Evolutionary conservation across 2,113 vertebrate genomes (phyloP).

Genomic region (Axis porcinus): DNA sequence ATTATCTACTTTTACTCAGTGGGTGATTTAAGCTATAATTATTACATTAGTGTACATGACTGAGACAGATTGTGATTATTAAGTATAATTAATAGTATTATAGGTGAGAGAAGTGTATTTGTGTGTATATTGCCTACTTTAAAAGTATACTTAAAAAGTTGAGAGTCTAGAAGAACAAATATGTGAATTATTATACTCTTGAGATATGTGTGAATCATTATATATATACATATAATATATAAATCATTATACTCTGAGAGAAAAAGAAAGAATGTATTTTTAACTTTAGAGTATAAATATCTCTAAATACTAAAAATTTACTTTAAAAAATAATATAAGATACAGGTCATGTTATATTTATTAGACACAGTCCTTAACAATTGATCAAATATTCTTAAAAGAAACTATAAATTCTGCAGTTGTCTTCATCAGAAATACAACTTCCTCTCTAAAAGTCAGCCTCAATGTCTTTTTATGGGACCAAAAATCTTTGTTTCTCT

Average conservation of each 20-base stretch:
- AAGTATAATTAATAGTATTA: background rate
- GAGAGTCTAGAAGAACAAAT: background rate
- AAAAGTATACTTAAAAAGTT: background rate
- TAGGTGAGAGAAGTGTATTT: background rate
- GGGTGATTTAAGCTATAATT: slow-evolving; percentile 69
- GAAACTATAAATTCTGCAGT: background rate
- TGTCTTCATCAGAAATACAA: background rate
- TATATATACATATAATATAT: background rate
- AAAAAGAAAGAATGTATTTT: background rate
- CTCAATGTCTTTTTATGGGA: background rate
- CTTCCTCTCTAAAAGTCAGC: background rate
- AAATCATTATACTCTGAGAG: background rate
- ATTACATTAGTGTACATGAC: slow-evolving; percentile 26
- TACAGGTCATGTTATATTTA: background rate
- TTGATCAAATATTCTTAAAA: background rate
- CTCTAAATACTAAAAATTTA: background rate
- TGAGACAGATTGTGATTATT: slow-evolving; percentile 58
- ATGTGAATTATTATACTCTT: background rate
- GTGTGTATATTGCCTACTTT: background rate
- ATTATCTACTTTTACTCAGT: slow-evolving; percentile 63
- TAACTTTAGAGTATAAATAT: background rate
- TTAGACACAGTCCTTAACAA: background rate
- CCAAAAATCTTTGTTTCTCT: background rate
- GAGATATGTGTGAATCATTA: background rate
- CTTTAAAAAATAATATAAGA: background rate